A percentile compares a stretch with the other conserved stretches of the same genome.
Evolutionary conservation across 2,888 invertebrate genomes (phyloP).

Genomic region (Lypha dubia): DNA sequence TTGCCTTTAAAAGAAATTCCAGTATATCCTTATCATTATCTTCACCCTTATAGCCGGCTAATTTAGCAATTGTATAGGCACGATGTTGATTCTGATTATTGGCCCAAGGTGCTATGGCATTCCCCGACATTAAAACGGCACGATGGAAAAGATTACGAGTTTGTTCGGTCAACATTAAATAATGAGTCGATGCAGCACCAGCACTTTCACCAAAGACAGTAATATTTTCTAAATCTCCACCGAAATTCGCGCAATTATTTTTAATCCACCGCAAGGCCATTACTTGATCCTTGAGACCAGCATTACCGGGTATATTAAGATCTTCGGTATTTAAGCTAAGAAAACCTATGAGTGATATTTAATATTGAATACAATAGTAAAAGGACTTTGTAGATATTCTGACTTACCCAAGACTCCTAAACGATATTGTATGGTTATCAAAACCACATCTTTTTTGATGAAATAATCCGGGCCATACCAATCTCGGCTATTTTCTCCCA

Average conservation of each 20-base stretch:
- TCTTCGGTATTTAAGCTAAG: conserved; percentile 83
- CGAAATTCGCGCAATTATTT: conserved; percentile 84
- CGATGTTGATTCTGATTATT: conserved; percentile 75
- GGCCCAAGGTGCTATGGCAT: conserved; percentile 78
- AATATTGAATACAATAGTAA: background rate
- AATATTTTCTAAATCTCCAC: conserved; percentile 84
- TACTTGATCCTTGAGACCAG: conserved; percentile 85
- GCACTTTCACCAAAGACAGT: conserved; percentile 85
- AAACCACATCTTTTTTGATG: conserved; percentile 83
- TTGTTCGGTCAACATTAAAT: conserved; percentile 84
- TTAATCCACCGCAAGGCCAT: conserved; percentile 85
- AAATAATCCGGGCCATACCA: conserved; percentile 84
- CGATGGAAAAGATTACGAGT: conserved; percentile 83
- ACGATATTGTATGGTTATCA: conserved; percentile 84
- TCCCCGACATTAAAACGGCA: conserved; percentile 81
- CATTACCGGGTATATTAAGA: conserved; percentile 84
- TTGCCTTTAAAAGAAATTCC: conserved; percentile 79
- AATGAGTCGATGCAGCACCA: conserved; percentile 84
- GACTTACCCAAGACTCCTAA: conserved; percentile 83
- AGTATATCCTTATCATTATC: conserved; percentile 82
- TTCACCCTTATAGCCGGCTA: conserved; percentile 80
- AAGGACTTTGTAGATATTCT: no score
- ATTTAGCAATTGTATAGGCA: conserved; percentile 79
- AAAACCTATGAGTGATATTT: conserved; percentile 81
- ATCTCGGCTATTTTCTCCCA: conserved; percentile 82